Percentiles rank a stretch among this genome's conserved stretches.
Conservation (phyloP, 1,140 invertebrate species). For the Drosophila parvula region DNA sequence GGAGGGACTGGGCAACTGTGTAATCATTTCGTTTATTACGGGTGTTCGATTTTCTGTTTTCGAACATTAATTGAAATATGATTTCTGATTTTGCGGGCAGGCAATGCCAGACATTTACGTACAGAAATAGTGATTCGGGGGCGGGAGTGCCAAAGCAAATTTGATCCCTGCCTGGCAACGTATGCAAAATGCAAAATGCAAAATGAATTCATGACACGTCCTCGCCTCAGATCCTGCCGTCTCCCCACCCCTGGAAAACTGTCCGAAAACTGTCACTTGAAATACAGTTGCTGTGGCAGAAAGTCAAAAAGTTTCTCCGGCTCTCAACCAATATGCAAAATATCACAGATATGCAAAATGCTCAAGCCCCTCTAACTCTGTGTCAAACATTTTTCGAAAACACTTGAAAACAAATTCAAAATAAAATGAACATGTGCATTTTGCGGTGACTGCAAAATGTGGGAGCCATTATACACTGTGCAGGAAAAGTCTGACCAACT, state of each 20-base stretch:
- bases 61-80: conserved; percentile 75
- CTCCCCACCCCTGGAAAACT: conserved; percentile 30
- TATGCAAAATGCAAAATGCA: conserved; percentile 58
- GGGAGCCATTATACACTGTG: background rate
- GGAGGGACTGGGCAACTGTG: background rate
- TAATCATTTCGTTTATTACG: conserved; percentile 50
- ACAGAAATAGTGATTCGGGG: background rate
- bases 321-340: conserved; percentile 57
- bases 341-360: conserved; percentile 55
- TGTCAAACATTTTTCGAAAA: conserved; percentile 47
- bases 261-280: conserved; percentile 65
- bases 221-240: conserved; percentile 9
- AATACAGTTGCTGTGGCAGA: conserved; percentile 34
- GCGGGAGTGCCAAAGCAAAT: conserved; percentile 39
- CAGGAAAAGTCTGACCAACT: background rate
- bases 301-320: conserved; percentile 65
- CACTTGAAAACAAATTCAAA: conserved; percentile 50
- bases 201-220: conserved; percentile 68
- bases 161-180: conserved; percentile 57
- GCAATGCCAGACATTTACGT: conserved; percentile 2
- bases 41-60: conserved; percentile 27
- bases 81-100: conserved; percentile 49
- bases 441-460: conserved; percentile 13
- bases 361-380: conserved; percentile 26
- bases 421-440: conserved; percentile 45